These are phyloP conservation scores for Yasuhikotakia modesta DNA, from an alignment of 2,797 vertebrate genomes.

Conservation along the genomic window DNA sequence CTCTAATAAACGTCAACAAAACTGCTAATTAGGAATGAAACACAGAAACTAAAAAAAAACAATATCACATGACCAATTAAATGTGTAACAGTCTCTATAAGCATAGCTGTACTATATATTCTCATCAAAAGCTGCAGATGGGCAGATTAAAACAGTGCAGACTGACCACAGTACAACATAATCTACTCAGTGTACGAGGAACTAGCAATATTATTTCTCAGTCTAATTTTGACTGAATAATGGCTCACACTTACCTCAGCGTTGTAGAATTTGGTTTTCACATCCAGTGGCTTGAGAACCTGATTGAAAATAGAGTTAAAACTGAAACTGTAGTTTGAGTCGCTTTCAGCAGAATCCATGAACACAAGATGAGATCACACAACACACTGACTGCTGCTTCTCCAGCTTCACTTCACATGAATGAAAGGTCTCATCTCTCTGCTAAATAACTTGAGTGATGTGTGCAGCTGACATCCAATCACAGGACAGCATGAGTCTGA, in stretches of 20 bases:
- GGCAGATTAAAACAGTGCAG: slow-evolving; percentile 31
- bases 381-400: neutral
- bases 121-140: slow-evolving; percentile 23
- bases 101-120: slow-evolving; percentile 24
- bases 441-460: slow-evolving; percentile 69
- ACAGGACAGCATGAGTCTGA: neutral
- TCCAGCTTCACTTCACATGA: slow-evolving; percentile 28
- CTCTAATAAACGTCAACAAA: slow-evolving; percentile 59
- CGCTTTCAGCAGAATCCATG: slow-evolving; percentile 58
- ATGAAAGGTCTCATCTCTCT: slow-evolving; percentile 57
- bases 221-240: neutral
- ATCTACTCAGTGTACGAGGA: neutral
- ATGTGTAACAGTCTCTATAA: slow-evolving; percentile 27
- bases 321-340: slow-evolving; percentile 70
- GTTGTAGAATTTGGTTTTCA: slow-evolving; percentile 99
- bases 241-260: slow-evolving; percentile 86
- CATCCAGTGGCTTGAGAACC: slow-evolving; percentile 97
- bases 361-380: neutral
- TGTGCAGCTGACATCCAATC: neutral
- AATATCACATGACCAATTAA: slow-evolving; percentile 25
- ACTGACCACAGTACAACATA: neutral
- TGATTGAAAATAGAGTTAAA: slow-evolving; percentile 84
- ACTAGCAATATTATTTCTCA: neutral
- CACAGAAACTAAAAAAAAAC: slow-evolving; percentile 58
- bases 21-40: slow-evolving; percentile 50